Percentiles rank a stretch among this genome's conserved stretches.
Evolutionary conservation across 1,140 invertebrate genomes (phyloP).

Genomic region (Drosophila punjabiensis): DNA sequence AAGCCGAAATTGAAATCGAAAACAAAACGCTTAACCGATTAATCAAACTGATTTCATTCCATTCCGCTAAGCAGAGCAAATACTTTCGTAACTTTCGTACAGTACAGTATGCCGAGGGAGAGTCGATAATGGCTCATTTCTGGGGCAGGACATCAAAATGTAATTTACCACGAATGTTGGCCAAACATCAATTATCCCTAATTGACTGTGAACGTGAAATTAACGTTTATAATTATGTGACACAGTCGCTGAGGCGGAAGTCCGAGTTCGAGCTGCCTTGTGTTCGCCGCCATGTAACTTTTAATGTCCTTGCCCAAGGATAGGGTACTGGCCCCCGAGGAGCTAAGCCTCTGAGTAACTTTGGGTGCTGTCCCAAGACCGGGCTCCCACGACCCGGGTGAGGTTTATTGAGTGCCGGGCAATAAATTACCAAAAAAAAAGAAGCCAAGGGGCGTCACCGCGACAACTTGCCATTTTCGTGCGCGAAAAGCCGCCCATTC

Average conservation of each 20-base stretch:
- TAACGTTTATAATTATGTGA: slow-evolving; percentile 84
- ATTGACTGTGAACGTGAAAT: slow-evolving; percentile 83
- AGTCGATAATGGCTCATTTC: slow-evolving; percentile 43
- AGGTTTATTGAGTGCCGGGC: slow-evolving; percentile 67
- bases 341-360: slow-evolving; percentile 33
- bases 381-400: slow-evolving; percentile 22
- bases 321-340: slow-evolving; percentile 6
- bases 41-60: slow-evolving; percentile 68
- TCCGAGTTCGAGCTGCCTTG: slow-evolving; percentile 34
- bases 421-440: slow-evolving; percentile 67
- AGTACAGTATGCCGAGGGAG: background rate
- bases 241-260: slow-evolving; percentile 55
- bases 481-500: slow-evolving; percentile 23
- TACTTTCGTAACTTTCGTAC: slow-evolving; percentile 20
- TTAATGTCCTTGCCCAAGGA: slow-evolving; percentile 37
- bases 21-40: slow-evolving; percentile 62
- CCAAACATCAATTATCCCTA: slow-evolving; percentile 83
- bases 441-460: slow-evolving; percentile 45
- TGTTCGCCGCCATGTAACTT: slow-evolving; percentile 36
- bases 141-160: slow-evolving; percentile 73
- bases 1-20: slow-evolving; percentile 42
- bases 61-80: slow-evolving; percentile 28
- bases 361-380: slow-evolving; percentile 13
- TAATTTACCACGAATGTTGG: slow-evolving; percentile 82
- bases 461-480: slow-evolving; percentile 53